Conservation (phyloP, 2,113 vertebrate species). For the Tachuris rubrigastra region DNA sequence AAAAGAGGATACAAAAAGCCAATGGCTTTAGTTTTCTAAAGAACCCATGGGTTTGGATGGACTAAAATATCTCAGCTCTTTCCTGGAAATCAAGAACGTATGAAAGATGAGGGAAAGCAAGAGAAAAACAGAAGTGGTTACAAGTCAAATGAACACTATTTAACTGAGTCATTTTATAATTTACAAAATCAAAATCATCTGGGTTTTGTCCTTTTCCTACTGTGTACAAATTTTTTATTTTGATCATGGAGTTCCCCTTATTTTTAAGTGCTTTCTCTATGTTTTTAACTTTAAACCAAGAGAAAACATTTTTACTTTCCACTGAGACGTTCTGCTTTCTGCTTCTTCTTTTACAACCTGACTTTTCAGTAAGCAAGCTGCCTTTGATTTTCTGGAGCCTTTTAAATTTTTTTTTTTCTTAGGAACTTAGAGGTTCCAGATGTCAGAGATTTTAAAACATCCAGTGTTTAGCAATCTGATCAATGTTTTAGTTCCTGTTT, state of each 20-base stretch:
- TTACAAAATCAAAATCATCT: constrained; percentile 33
- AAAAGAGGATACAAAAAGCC: background rate
- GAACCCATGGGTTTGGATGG: background rate
- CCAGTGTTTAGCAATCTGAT: background rate
- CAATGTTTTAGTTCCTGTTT: background rate
- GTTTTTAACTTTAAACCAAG: constrained; percentile 9
- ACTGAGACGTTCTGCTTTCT: background rate
- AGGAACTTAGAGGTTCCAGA: background rate
- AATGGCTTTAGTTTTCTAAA: background rate
- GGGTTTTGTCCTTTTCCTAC: background rate
- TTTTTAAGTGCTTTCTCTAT: background rate
- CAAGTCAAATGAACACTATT: background rate
- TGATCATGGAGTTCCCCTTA: background rate
- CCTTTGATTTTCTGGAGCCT: background rate
- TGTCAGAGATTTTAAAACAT: background rate
- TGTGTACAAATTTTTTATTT: background rate
- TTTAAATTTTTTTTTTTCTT: background rate
- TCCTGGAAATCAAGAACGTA: background rate
- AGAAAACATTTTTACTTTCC: background rate
- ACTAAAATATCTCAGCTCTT: background rate
- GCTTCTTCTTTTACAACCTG: background rate
- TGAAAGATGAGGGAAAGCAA: background rate
- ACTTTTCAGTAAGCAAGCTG: background rate
- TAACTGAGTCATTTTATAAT: background rate
- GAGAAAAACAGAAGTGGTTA: background rate